Evolutionary conservation across 1,140 invertebrate species (phyloP).

Genomic region (Drosophila takahashii): DNA sequence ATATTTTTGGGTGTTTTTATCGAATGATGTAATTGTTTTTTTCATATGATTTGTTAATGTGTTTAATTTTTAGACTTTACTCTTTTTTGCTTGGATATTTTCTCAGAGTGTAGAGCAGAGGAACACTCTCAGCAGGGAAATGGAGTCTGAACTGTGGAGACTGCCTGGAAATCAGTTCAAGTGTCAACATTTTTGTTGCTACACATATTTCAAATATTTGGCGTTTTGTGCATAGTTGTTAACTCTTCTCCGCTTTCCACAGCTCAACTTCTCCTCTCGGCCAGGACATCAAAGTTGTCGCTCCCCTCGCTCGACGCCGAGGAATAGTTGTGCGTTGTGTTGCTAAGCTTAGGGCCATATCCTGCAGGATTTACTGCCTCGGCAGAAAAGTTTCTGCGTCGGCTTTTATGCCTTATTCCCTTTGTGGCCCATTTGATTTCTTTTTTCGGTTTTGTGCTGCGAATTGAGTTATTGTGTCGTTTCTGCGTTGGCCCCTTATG

Average conservation of each 20-base stretch:
- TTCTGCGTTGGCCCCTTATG: slow-evolving; percentile 53
- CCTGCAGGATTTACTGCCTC: slow-evolving; percentile 52
- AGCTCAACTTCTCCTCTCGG: slow-evolving; percentile 13
- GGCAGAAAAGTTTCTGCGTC: slow-evolving; percentile 51
- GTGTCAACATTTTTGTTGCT: slow-evolving; percentile 56
- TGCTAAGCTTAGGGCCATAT: slow-evolving; percentile 54
- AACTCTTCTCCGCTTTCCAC: slow-evolving; percentile 35
- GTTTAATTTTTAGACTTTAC: too few species aligned
- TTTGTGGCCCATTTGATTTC: slow-evolving; percentile 58
- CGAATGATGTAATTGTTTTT: too few species aligned
- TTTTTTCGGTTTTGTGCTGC: slow-evolving; percentile 33
- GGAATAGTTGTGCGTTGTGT: slow-evolving; percentile 64
- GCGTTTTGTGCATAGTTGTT: slow-evolving; percentile 56
- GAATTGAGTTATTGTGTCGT: slow-evolving; percentile 77
- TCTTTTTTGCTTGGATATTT: neutral
- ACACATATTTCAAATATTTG: slow-evolving; percentile 75
- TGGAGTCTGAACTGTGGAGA: slow-evolving; percentile 3
- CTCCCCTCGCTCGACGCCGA: slow-evolving; percentile 55
- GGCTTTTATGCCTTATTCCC: slow-evolving; percentile 63
- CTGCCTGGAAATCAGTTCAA: slow-evolving; percentile 38
- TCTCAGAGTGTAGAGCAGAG: neutral
- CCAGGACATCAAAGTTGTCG: slow-evolving; percentile 62
- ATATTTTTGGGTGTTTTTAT: too few species aligned
- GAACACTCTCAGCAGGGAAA: slow-evolving; percentile 10
- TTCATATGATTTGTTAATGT: too few species aligned